Conservation (phyloP, 2,888 invertebrate genomes). For the Anagyrus pseudococci region DNA sequence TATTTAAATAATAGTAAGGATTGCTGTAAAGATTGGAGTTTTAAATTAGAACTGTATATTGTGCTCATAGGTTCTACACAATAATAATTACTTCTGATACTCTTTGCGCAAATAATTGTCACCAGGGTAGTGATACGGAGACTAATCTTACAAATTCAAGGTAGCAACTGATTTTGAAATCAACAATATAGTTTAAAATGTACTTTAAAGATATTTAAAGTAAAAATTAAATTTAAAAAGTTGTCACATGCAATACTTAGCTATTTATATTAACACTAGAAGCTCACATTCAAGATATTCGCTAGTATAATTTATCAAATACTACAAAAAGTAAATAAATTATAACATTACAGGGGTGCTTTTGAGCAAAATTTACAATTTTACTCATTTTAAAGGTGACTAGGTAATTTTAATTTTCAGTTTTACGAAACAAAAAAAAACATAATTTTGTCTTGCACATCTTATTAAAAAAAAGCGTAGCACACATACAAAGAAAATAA, state of each 20-base stretch:
- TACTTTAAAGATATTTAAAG: not conserved
- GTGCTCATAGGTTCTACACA: no score
- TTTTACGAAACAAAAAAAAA: constrained; percentile 9
- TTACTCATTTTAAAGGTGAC: no score
- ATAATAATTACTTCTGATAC: not conserved
- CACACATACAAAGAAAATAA: constrained; percentile 27
- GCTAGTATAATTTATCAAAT: not conserved
- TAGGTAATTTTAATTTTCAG: constrained; percentile 1
- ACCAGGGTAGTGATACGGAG: constrained; percentile 24
- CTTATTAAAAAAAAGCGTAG: constrained; percentile 32
- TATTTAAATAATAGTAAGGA: no score
- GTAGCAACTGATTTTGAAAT: no score
- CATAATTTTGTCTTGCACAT: constrained; percentile 33
- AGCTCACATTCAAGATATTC: not conserved
- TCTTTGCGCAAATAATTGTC: constrained; percentile 24
- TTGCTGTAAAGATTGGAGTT: no score
- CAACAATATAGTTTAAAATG: no score
- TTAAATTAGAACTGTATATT: no score
- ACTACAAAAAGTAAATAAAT: constrained; percentile 16
- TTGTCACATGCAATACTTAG: not conserved
- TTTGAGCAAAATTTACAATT: constrained; percentile 1
- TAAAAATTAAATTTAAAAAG: not conserved
- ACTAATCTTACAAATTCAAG: constrained; percentile 8
- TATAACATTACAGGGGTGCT: constrained; percentile 25
- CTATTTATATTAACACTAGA: not conserved